These are phyloP conservation scores for Drosophila falleni DNA, from an alignment of 2,888 invertebrate species.

Conservation along the genomic window DNA sequence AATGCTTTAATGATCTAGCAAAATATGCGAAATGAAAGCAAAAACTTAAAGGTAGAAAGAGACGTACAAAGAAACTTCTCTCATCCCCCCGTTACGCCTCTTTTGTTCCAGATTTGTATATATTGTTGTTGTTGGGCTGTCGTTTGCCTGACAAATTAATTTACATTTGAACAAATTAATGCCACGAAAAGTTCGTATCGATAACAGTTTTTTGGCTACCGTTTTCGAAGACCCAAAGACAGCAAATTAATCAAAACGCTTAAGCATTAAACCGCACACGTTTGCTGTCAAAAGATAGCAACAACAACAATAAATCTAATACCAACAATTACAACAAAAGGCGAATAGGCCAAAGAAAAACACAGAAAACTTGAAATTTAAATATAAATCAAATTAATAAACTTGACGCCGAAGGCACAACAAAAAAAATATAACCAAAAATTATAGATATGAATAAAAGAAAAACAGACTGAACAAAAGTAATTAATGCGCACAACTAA, in stretches of 20 bases:
- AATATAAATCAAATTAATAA: constrained; percentile 70
- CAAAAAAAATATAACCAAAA: background rate
- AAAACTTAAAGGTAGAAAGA: background rate
- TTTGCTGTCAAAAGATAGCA: constrained; percentile 69
- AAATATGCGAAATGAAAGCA: background rate
- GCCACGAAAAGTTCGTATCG: constrained; percentile 38
- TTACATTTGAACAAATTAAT: constrained; percentile 73
- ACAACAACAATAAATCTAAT: constrained; percentile 15
- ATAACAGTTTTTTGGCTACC: constrained; percentile 61
- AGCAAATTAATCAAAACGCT: constrained; percentile 71
- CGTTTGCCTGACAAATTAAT: constrained; percentile 74
- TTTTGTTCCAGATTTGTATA: background rate
- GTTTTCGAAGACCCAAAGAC: constrained; percentile 42
- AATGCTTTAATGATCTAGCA: constrained; percentile 28
- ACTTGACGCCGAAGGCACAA: constrained; percentile 36
- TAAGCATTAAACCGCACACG: constrained; percentile 65
- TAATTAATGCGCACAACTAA: constrained; percentile 70
- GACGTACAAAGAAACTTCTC: background rate
- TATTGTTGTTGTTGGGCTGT: constrained; percentile 30
- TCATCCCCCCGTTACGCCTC: background rate
- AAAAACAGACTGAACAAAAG: constrained; percentile 14
- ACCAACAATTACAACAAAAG: constrained; percentile 21
- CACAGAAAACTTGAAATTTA: constrained; percentile 66
- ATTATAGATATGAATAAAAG: constrained; percentile 14
- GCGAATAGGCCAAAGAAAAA: constrained; percentile 45